A percentile compares a stretch with the other conserved stretches of the same genome.
Evolutionary conservation across 2,888 invertebrate species (phyloP).

Genomic region (Lissonota sp.): DNA sequence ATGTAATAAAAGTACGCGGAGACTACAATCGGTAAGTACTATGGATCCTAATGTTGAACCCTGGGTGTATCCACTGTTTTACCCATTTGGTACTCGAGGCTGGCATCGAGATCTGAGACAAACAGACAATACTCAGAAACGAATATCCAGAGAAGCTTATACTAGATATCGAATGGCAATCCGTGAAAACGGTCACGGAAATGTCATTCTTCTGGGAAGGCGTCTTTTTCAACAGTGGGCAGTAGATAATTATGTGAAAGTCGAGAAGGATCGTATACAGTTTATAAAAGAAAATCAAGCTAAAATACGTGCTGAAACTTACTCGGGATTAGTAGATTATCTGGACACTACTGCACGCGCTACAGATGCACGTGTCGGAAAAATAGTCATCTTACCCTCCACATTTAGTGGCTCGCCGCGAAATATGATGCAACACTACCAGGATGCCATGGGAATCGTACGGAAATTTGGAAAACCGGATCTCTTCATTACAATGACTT

Average conservation of each 20-base stretch:
- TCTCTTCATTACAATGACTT: no score
- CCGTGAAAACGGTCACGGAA: slow-evolving; percentile 35
- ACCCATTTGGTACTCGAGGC: slow-evolving; percentile 64
- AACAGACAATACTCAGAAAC: slow-evolving; percentile 10
- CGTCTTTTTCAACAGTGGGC: slow-evolving; percentile 1
- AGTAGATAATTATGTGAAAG: slow-evolving; percentile 27
- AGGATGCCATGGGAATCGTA: no score
- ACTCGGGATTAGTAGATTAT: no score
- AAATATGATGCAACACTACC: no score
- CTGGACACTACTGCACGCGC: no score
- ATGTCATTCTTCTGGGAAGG: slow-evolving; percentile 30
- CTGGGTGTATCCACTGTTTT: slow-evolving; percentile 67
- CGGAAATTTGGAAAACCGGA: no score
- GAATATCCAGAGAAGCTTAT: slow-evolving; percentile 30
- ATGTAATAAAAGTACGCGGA: slow-evolving; percentile 58
- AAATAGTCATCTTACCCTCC: neutral
- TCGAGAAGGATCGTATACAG: neutral
- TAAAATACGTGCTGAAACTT: no score
- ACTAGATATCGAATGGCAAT: slow-evolving; percentile 34
- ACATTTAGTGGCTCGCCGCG: no score
- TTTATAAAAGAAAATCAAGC: no score
- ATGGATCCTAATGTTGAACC: no score
- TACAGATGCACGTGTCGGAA: slow-evolving; percentile 33
- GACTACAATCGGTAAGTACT: slow-evolving; percentile 39
- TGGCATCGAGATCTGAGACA: slow-evolving; percentile 40